Base-by-base conservation (phyloP, 2,113 vertebrate genomes). In the Cynopterus brachyotis region DNA sequence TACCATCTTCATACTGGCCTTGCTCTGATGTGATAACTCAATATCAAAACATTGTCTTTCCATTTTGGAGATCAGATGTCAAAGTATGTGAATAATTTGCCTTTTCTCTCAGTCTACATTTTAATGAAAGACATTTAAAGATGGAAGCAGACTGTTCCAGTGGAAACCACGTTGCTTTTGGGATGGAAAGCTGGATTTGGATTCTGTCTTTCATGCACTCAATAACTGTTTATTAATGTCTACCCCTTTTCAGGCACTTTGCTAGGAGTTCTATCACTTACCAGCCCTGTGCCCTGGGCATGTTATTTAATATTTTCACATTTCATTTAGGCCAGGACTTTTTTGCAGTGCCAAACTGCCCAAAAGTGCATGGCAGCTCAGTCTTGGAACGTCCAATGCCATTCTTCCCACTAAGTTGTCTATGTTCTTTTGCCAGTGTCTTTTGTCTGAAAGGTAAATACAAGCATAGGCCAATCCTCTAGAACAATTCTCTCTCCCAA, bases 1-100 rank as follows among this genome's bases (percentile, higher is more conserved):
- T 70, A 26, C 45, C 76, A 45, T 85, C 97, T 96, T 96, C 84
- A 60, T 79, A 81, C 9, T 26, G n/a, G 83, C 30, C 6, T 86
- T 91, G 89, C 93, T 95, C 30, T 85, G 67, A 78, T 72, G 37
- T 76, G 45, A 79, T 84, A 50, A 37, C 70, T 95, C 20, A 80
- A 9, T 53, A 85, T 17, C 40, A 47, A 26, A 89, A 92, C 6
- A 22, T 42, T 35, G 57, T 7, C 10, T 57, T 79, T 73, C 69
- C 84, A 19, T 66, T 82, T 87, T 80, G 30, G 76, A 78, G 40
- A 69, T n/a, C 59, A 78, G 42, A 67, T 47, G 10, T 12, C 72
- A 79, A 80, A 26, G 75, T 50, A 50, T 50, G 50, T 50, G 45
- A 62, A 42, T n/a, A 85, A 70, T 50, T 16, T 72, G 13, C 5